Conservation (phyloP, 1,140 invertebrate genomes). For the Mizuhopecten yessoensis region DNA sequence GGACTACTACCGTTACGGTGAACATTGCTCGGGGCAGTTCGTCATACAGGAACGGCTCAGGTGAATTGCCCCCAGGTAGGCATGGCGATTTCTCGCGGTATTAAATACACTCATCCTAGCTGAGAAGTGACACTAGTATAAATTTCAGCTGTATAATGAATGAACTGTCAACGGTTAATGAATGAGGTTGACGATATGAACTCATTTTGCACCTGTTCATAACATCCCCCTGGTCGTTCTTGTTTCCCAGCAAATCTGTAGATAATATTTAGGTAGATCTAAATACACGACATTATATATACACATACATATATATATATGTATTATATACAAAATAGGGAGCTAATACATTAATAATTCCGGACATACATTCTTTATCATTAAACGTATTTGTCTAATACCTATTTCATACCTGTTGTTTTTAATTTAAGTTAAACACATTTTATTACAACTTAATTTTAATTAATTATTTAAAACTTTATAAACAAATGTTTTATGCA, state of each 20-base stretch:
- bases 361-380: too few relatives aligned
- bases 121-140: conserved; percentile 55
- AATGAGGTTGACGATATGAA: conserved; percentile 54
- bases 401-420: too few relatives aligned
- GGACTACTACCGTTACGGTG: not conserved
- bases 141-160: conserved; percentile 58
- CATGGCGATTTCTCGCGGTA: not conserved
- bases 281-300: not conserved
- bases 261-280: not conserved
- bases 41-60: not conserved
- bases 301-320: not conserved
- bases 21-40: not conserved
- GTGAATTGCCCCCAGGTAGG: conserved; percentile 22
- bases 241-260: not conserved
- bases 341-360: too few relatives aligned
- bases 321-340: not conserved
- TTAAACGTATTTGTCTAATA: too few relatives aligned
- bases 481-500: too few relatives aligned
- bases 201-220: conserved; percentile 55
- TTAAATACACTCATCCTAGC: not conserved
- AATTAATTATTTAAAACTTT: too few relatives aligned
- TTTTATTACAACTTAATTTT: too few relatives aligned
- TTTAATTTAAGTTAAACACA: too few relatives aligned
- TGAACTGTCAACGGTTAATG: conserved; percentile 57
- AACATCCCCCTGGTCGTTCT: conserved; percentile 32